Evolutionary conservation across 2,113 vertebrate species (phyloP).

Genomic region (Muscicapa adusta): DNA sequence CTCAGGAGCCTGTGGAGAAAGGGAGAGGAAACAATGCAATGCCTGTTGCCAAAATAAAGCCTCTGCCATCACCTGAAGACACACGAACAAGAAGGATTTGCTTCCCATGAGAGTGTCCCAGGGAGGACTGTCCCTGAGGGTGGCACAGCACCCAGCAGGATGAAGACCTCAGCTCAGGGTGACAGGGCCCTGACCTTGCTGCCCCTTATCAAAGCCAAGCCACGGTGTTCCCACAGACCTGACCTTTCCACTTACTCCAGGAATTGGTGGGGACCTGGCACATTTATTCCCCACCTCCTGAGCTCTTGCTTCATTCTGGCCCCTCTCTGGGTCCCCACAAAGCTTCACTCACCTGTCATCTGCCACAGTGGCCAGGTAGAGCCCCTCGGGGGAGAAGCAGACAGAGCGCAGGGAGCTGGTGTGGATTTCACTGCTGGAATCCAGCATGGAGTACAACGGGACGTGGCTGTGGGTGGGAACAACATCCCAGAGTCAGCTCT

Average conservation of each 20-base stretch:
- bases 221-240: fast-evolving
- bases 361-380: slow-evolving; percentile 87
- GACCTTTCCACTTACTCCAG: neutral
- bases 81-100: neutral
- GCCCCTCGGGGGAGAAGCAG: slow-evolving; percentile 88
- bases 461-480: slow-evolving; percentile 46
- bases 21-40: neutral
- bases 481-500: neutral
- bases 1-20: slow-evolving; percentile 79
- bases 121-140: neutral
- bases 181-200: neutral
- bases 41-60: neutral
- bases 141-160: neutral
- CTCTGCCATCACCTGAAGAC: neutral
- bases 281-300: fast-evolving
- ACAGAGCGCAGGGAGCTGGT: slow-evolving; percentile 83
- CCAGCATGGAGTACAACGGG: slow-evolving; percentile 45
- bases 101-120: neutral
- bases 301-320: neutral
- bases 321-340: neutral
- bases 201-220: neutral
- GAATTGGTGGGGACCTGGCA: neutral
- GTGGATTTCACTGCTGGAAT: slow-evolving; percentile 65
- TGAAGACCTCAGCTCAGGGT: fast-evolving
- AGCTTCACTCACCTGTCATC: slow-evolving; percentile 84